phyloP scores from a whole-genome alignment of 2,797 vertebrate genomes.

The Naso thynnoides region DNA sequence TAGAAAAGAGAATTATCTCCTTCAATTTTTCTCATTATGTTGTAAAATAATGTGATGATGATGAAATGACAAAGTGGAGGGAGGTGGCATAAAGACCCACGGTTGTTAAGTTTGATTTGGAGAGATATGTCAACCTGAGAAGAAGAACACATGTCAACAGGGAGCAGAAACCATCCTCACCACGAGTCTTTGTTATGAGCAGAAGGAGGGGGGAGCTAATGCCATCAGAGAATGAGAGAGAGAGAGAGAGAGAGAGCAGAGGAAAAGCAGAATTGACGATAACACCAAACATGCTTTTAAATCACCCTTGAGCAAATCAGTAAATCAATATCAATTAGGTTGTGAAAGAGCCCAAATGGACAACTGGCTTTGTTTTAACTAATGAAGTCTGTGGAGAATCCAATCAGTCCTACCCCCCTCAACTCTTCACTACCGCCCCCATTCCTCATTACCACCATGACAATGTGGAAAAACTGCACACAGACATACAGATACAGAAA shows the following conservation, averaged over 20 bases:
- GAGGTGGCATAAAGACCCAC: conserved; percentile 8
- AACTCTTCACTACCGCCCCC: conserved; percentile 24
- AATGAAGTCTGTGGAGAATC: conserved; percentile 84
- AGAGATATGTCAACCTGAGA: conserved; percentile 21
- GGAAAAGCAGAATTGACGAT: conserved; percentile 60
- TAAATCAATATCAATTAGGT: conserved; percentile 87
- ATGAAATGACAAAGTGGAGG: conserved; percentile 48
- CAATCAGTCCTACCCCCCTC: conserved; percentile 50
- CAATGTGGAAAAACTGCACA: conserved; percentile 30
- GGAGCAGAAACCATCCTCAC: not conserved
- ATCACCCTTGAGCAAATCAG: conserved; percentile 77
- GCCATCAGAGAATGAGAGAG: conserved; percentile 26
- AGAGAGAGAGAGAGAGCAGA: not conserved
- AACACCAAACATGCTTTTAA: conserved; percentile 80
- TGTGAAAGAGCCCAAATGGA: conserved; percentile 79
- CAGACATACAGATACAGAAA: conserved; percentile 32
- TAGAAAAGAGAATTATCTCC: conserved; percentile 58
- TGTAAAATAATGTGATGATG: conserved; percentile 47
- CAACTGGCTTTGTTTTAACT: conserved; percentile 86
- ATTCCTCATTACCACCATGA: conserved; percentile 54
- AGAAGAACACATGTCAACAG: not conserved
- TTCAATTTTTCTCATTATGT: conserved; percentile 55
- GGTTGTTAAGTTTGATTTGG: conserved; percentile 31
- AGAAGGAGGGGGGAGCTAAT: conserved; percentile 24
- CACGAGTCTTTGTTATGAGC: not conserved